phyloP scores from a whole-genome alignment of 1,140 invertebrate species.

The Ips nitidus region DNA sequence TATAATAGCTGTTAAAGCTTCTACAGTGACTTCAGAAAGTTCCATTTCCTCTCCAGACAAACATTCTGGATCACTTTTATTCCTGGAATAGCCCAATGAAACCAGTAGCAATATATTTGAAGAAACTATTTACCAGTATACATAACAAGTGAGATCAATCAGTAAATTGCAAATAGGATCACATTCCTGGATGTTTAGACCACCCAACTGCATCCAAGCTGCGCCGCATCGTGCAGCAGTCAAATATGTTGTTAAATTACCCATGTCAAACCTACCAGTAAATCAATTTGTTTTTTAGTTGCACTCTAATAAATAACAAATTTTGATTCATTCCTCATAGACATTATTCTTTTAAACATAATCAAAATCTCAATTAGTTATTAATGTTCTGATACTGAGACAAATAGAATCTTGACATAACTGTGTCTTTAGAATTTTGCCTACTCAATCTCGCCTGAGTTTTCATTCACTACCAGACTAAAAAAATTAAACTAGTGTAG shows the following conservation, averaged over 20 bases:
- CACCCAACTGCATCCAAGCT: constrained; percentile 62
- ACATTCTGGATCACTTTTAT: constrained; percentile 52
- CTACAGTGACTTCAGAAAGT: constrained; percentile 62
- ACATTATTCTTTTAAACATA: constrained; percentile 11
- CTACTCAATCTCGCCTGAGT: neutral
- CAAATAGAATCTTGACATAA: neutral
- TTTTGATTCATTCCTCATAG: too few relatives aligned
- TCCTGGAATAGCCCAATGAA: constrained; percentile 39
- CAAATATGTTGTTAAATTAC: constrained; percentile 55
- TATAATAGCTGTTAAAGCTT: constrained; percentile 57
- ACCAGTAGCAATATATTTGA: constrained; percentile 2
- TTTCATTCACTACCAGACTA: too few relatives aligned
- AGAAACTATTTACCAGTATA: constrained; percentile 47
- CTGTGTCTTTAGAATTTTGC: neutral
- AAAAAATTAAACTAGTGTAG: too few relatives aligned
- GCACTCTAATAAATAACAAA: too few relatives aligned
- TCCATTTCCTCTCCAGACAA: constrained; percentile 57
- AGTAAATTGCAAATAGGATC: constrained; percentile 45
- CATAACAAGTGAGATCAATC: constrained; percentile 50
- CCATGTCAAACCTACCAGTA: constrained; percentile 46
- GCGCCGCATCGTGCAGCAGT: constrained; percentile 62
- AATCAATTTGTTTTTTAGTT: neutral
- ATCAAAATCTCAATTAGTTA: neutral
- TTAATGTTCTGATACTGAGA: too few relatives aligned
- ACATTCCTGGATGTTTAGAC: constrained; percentile 49